Evolutionary conservation across 2,113 vertebrate genomes (phyloP), one percentile per base, ranked within the genome.

Genomic region (Heptranchias perlo): DNA sequence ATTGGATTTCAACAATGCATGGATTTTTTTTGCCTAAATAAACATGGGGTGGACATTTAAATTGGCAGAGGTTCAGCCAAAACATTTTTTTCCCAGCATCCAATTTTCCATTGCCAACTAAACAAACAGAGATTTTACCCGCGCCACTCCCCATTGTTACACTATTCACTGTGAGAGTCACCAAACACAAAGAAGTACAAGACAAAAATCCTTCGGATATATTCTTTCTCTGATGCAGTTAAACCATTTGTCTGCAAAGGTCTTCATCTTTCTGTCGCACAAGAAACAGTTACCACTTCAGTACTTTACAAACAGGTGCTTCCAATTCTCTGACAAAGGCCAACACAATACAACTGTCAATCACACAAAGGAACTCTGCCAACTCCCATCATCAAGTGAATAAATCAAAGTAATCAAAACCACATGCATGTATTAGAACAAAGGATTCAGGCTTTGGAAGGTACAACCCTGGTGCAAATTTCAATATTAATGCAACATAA

Each of bases 281-380:
- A 31, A 65, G 62, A 44, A 44, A 47, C 28, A 47, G 62, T 64
- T 28, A 47, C n/a, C 8, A 65, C 39, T 39, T 14, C n/a, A 49
- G 62, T 47, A 47, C 23, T 67, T 94, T 94, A 7, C 93, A 94
- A 58, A 44, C 39, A 94, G 64, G 93, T 94, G 93, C 39, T 94
- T 67, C 62, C 93, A 94, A 67, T 94, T 94, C 4, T 67, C 93
- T 94, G 93, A 94, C 93, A 67, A 67, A 94, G 62, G 25, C 93
- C 62, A 67, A 67, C 93, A 94, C 64, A 94, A 65, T 94, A 44
- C 93, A 94, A 65, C 62, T 44, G 49, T 94, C 10, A 94, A 65
- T 94, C 93, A 94, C 61, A 23, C 39, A 28, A 65, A 44, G n/a
- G n/a, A 47, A 94, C 65, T 28, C 92, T 94, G 62, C 92, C 61